These are phyloP conservation scores for Platanista minor DNA, from an alignment of 2,113 vertebrate genomes.

Conservation along the genomic window DNA sequence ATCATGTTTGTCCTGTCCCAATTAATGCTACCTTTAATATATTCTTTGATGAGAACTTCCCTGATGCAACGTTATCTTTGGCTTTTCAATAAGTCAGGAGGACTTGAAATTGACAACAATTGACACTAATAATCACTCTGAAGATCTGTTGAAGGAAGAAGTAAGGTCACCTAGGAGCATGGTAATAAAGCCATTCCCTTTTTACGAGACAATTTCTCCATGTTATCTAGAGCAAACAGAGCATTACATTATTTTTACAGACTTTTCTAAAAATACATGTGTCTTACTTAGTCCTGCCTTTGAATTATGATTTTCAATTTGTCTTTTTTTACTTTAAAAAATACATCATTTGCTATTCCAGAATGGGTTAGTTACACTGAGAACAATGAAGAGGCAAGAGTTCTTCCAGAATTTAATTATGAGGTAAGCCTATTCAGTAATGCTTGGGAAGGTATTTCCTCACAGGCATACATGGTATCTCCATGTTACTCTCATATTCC, in stretches of 20 bases:
- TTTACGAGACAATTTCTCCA: neutral
- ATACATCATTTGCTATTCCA: neutral
- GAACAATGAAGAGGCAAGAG: neutral
- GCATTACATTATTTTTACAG: neutral
- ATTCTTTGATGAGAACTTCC: slow-evolving; percentile 39
- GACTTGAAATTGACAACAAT: slow-evolving; percentile 47
- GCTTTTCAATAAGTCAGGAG: slow-evolving; percentile 47
- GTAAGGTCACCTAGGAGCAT: neutral
- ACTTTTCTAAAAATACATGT: neutral
- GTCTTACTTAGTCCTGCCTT: neutral
- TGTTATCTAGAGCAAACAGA: neutral
- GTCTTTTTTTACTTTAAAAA: slow-evolving; percentile 58
- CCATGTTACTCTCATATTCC: neutral
- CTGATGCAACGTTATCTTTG: neutral
- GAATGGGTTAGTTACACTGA: neutral
- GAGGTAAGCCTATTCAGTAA: neutral
- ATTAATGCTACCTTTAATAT: neutral
- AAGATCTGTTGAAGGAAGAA: neutral
- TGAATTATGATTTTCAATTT: neutral
- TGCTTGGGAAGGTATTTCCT: neutral
- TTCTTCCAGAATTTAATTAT: neutral
- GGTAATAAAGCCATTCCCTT: neutral
- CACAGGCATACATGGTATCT: neutral
- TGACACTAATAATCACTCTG: neutral
- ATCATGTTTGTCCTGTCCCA: slow-evolving; percentile 43